These are phyloP conservation scores for Chlamydotis undulata DNA, from an alignment of 2,113 vertebrate genomes.

Conservation along the genomic window DNA sequence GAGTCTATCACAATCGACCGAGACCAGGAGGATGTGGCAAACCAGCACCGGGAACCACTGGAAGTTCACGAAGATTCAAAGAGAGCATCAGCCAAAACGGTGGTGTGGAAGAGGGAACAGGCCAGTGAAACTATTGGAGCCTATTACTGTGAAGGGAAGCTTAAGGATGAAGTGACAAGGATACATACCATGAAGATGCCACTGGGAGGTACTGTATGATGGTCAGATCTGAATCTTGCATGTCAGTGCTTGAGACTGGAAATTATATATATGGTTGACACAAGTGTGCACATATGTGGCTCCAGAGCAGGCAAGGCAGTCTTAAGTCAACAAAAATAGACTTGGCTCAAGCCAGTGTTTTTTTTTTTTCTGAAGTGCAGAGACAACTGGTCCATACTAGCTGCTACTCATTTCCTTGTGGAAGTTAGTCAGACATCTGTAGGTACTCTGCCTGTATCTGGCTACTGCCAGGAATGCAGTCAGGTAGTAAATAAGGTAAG, in stretches of 20 bases:
- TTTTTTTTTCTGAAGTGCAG: neutral
- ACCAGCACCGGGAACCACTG: constrained; percentile 75
- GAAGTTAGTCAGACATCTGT: neutral
- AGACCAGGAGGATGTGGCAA: constrained; percentile 78
- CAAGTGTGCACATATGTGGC: neutral
- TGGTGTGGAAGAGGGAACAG: constrained; percentile 83
- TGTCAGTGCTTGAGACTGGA: neutral
- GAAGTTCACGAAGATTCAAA: constrained; percentile 75
- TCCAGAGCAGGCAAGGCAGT: neutral
- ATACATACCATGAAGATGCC: constrained; percentile 89
- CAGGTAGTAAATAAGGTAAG: neutral
- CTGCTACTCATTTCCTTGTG: neutral
- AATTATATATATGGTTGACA: neutral
- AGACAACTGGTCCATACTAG: neutral
- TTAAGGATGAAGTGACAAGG: constrained; percentile 74
- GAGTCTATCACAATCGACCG: constrained; percentile 78
- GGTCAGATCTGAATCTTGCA: neutral
- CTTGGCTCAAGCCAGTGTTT: neutral
- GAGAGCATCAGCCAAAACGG: constrained; percentile 79
- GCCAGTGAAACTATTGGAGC: constrained; percentile 82
- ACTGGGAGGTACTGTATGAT: constrained; percentile 76
- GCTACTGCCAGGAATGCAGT: neutral
- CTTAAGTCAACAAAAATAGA: neutral
- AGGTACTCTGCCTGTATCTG: neutral
- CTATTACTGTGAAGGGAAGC: constrained; percentile 83